Base-by-base conservation (phyloP, 2,113 vertebrate species). In the Percina caprodes region DNA sequence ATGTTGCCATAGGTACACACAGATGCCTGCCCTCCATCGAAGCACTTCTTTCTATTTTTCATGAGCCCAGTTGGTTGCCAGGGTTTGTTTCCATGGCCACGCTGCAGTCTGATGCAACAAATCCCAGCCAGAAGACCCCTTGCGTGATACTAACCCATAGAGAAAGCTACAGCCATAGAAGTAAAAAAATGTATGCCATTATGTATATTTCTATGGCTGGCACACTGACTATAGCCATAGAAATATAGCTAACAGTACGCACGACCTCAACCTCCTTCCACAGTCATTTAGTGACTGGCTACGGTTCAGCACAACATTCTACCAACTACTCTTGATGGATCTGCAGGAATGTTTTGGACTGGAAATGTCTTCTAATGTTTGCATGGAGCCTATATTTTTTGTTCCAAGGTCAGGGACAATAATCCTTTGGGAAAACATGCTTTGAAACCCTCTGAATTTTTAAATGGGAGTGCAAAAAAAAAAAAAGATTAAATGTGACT, bases 31-130 rank as follows among this genome's bases (percentile, higher is more conserved):
- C 75, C 83, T 62, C 79, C 58, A 69, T 79, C 46, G 21, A 75
- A 75, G 39, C 62, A 51, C 83, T 88, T 82, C 66, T 67, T 73
- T 84, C 87, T 90, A 77, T 92, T 92, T 89, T 85, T 93, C 84
- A 91, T 85, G 75, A 91, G 88, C 72, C 83, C 68, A 61, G 86
- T 71, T 66, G 63, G 88, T 94, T 94, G 89, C 93, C 92, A 91
- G 74, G 93, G 89, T 87, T 90, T 77, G 92, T 94, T 94, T 89
- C 92, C 90, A 93, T 92, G 89, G 90, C 62, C 85, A 92, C 91
- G n/a, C 80, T 86, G 84, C 91, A 90, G 88, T 85, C 86, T 91
- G 89, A 91, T 89, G 91, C 89, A 93, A 93, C 90, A 92, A 90
- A 86, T 88, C 85, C 69, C 59, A 69, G 62, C 46, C 88, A 86